These are phyloP conservation scores for Gouania willdenowi DNA, from an alignment of 2,797 vertebrate genomes.

Conservation along the genomic window DNA sequence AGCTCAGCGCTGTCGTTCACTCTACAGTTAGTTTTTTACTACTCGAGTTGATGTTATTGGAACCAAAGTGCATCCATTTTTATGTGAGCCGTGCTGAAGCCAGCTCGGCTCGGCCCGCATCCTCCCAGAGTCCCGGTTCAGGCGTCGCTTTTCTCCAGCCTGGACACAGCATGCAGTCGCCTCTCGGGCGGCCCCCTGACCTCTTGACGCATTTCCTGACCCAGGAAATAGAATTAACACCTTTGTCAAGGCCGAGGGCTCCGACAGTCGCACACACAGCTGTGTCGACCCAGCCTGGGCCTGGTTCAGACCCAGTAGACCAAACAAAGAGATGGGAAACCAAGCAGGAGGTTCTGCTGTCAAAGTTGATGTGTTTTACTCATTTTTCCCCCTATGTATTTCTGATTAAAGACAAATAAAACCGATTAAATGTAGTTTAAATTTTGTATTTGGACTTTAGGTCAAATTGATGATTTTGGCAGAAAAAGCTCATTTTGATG, in stretches of 20 bases:
- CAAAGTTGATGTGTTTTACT: too few species aligned
- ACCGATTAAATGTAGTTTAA: too few species aligned
- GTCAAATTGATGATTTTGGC: too few species aligned
- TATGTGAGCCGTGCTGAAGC: constrained; percentile 47
- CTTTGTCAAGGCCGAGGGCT: constrained; percentile 54
- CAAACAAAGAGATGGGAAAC: neutral
- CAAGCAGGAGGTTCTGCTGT: too few species aligned
- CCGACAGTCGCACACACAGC: constrained; percentile 59
- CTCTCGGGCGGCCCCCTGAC: constrained; percentile 61
- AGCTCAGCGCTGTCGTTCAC: neutral
- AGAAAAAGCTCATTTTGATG: too few species aligned
- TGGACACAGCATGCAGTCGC: constrained; percentile 38
- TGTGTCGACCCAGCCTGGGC: constrained; percentile 42
- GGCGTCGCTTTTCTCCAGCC: constrained; percentile 2
- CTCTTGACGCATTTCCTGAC: constrained; percentile 75
- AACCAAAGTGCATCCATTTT: constrained; percentile 47
- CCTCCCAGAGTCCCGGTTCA: constrained; percentile 32
- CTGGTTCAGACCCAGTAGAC: constrained; percentile 25
- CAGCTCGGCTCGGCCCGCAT: constrained; percentile 39
- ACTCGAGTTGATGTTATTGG: constrained; percentile 46
- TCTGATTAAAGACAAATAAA: too few species aligned
- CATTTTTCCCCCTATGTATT: too few species aligned
- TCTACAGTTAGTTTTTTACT: neutral
- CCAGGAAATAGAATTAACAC: constrained; percentile 83
- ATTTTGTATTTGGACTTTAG: too few species aligned